Evolutionary conservation across 2,888 invertebrate genomes (phyloP), one percentile per base, ranked within the genome.

Genomic region (Caenorhabditis uteleia): DNA sequence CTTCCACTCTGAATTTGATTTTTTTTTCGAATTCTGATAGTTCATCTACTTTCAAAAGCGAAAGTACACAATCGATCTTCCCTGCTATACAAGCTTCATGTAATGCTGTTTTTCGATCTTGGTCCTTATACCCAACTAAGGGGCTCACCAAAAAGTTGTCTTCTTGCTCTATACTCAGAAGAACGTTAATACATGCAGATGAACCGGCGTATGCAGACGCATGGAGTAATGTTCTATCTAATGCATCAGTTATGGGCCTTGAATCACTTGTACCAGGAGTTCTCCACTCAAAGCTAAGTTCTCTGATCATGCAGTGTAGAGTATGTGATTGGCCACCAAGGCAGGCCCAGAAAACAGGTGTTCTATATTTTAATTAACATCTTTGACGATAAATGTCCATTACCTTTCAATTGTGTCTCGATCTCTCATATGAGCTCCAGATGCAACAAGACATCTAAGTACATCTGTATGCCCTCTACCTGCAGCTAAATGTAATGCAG

Each of bases 341-440:
- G 50, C 79, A 79, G 1, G 81, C 78, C 70, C 78, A 78, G 47
- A 79, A 80, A 4, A 82, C 49, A 1, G 81, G 75, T 0, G 81
- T 79, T 38, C 81, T 73, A 43, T n/a, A n/a, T n/a, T n/a, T n/a
- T n/a, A n/a, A n/a, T n/a, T n/a, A n/a, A n/a, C n/a, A n/a, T n/a
- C n/a, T n/a, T n/a, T n/a, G n/a, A n/a, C n/a, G n/a, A n/a, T n/a
- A n/a, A n/a, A n/a, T n/a, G n/a, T n/a, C n/a, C n/a, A n/a, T n/a
- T n/a, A n/a, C n/a, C n/a, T n/a, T 20, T 64, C 69, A 26, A 64
- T 40, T 0, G 64, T 50, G 38, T 74, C 75, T 7, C 46, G 60
- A 25, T 74, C 74, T 21, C 66, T 70, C 43, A 73, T 67, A 20
- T 68, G 55, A 8, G 74, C 77, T 2, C 69, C 68, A 3, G 64